Conservation (phyloP, 2,113 vertebrate species). For the Lonchura striata region DNA sequence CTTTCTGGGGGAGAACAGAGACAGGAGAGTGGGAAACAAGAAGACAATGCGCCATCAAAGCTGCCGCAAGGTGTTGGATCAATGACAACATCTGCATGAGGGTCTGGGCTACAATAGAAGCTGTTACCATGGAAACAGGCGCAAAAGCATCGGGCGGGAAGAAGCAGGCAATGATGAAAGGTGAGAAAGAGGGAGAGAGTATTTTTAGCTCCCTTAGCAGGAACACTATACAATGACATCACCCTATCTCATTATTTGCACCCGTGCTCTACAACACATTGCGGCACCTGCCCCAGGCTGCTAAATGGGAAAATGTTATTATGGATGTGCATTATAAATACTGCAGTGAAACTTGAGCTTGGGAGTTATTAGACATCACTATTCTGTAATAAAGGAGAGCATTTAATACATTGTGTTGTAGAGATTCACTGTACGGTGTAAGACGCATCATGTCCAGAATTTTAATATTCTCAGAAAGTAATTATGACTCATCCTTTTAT, state of each 20-base stretch:
- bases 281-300: slow-evolving; percentile 40
- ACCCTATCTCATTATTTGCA: slow-evolving; percentile 54
- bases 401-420: slow-evolving; percentile 40
- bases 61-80: slow-evolving; percentile 69
- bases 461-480: slow-evolving; percentile 53
- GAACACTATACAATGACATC: slow-evolving; percentile 39
- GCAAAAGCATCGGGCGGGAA: slow-evolving; percentile 59
- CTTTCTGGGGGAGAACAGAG: background rate
- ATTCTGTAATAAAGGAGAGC: slow-evolving; percentile 45
- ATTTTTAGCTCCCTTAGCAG: slow-evolving; percentile 67
- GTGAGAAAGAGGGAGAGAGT: slow-evolving; percentile 54
- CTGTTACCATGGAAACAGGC: slow-evolving; percentile 75
- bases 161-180: slow-evolving; percentile 53
- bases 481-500: slow-evolving; percentile 53
- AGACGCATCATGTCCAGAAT: slow-evolving; percentile 27
- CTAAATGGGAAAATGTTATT: slow-evolving; percentile 59
- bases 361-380: slow-evolving; percentile 44
- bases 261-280: slow-evolving; percentile 2
- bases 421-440: background rate
- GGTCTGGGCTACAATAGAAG: slow-evolving; percentile 66
- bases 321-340: slow-evolving; percentile 61
- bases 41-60: slow-evolving; percentile 55
- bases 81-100: slow-evolving; percentile 67
- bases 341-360: slow-evolving; percentile 35
- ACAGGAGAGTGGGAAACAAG: slow-evolving; percentile 34